Percentiles rank a stretch among this genome's conserved stretches.
phyloP scores from a whole-genome alignment of 2,888 invertebrate genomes.

The Kuschelorhynchus macadamiae region DNA sequence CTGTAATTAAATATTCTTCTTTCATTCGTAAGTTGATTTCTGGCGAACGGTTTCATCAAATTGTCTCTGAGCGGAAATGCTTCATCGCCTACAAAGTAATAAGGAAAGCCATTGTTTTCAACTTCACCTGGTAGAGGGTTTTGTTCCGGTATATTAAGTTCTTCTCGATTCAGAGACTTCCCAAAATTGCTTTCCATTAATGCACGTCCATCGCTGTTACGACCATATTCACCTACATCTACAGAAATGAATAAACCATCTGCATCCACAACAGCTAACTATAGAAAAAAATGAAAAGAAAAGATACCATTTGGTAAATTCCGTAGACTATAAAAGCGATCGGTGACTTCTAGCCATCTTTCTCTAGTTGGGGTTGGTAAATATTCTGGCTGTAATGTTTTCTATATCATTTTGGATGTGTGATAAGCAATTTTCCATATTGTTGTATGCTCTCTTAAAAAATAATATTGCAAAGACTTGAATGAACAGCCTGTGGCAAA shows the following conservation, averaged over 20 bases:
- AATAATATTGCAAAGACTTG: constrained; percentile 1
- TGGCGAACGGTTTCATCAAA: background rate
- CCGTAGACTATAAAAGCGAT: constrained; percentile 6
- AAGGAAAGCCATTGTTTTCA: constrained; percentile 12
- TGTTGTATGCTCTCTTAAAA: background rate
- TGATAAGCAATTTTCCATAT: too few relatives aligned
- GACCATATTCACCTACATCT: constrained; percentile 60
- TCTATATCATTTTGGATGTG: too few relatives aligned
- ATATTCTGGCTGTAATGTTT: background rate
- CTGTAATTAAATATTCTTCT: constrained; percentile 17
- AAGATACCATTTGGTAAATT: constrained; percentile 56
- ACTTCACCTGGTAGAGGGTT: constrained; percentile 13
- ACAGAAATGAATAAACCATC: constrained; percentile 62
- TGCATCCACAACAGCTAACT: constrained; percentile 63
- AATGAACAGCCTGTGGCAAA: constrained; percentile 8
- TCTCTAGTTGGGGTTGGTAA: constrained; percentile 9
- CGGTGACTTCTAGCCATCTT: constrained; percentile 1
- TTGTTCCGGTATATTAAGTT: constrained; percentile 15
- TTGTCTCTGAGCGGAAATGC: background rate
- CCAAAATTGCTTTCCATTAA: constrained; percentile 11
- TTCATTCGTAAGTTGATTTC: background rate
- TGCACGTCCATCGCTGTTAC: constrained; percentile 58
- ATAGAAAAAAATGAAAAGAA: constrained; percentile 60
- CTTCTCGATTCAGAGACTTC: background rate
- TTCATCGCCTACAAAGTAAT: constrained; percentile 10